Evolutionary conservation across 1,140 invertebrate species (phyloP), one percentile per base, ranked within the genome.

Genomic region (Oscheius sp.): DNA sequence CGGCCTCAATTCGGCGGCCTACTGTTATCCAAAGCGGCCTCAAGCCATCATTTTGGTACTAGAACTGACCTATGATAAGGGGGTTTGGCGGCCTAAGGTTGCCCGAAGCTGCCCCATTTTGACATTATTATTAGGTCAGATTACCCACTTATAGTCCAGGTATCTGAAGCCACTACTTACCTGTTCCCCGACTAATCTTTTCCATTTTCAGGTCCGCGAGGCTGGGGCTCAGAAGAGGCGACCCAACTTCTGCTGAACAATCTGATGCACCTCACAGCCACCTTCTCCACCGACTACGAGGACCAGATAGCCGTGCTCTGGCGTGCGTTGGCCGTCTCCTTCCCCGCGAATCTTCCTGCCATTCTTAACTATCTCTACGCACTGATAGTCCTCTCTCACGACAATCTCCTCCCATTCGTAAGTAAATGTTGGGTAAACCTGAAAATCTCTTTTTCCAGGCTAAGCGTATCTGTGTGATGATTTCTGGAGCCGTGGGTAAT

Each of bases 201-300:
- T n/a, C n/a, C 42, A 45, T 18, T 45, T 62, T 77, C 79, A 84
- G 13, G 72, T 18, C 72, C 72, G 91, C 64, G 93, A 95, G 95
- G 94, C 0, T 96, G 95, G 90, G 95, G 95, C 23, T 96, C 93
- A 0, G 93, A 92, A 0, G 93, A 98, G 87, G 95, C 95, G n/a
- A 98, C 96, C 0, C 95, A 99, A 88, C 97, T 99, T 93, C 93
- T 99, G 23, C 88, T 99, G 26, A 99, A 98, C 85, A 99, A 99
- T 87, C 89, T 99, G 0, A 94, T 99, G 85, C 98, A 97, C 84
- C 92, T 98, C 77, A 99, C 95, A 7, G 92, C 93, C 0, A 96
- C 95, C 91, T 96, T 95, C 87, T 93, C 93, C 2, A 93, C 96
- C 86, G 91, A 93, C 73, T 94, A 97, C 87, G 91, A 94, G 0